These are phyloP conservation scores for Philopotamus ludificatus DNA, from an alignment of 1,140 invertebrate genomes.

Conservation along the genomic window DNA sequence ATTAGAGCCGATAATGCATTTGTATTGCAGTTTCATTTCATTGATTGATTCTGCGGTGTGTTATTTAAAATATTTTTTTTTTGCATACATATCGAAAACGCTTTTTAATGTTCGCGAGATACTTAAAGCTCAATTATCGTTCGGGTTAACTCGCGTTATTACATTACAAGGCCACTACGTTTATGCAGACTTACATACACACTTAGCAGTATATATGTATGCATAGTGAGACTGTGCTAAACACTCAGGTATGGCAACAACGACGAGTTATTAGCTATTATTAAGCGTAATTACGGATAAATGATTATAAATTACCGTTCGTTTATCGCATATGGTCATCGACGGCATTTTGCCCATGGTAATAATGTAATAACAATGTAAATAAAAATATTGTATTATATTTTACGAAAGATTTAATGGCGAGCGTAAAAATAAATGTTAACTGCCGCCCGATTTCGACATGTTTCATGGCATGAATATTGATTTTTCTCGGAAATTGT, in stretches of 20 bases:
- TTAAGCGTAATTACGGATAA: slow-evolving; percentile 39
- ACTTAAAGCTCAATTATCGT: slow-evolving; percentile 12
- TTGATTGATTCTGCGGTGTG: no score
- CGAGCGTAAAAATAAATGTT: no score
- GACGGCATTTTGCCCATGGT: slow-evolving; percentile 11
- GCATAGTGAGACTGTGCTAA: neutral
- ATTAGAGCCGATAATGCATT: no score
- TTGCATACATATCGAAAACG: no score
- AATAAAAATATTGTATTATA: neutral
- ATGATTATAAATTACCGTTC: slow-evolving; percentile 38
- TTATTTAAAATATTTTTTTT: no score
- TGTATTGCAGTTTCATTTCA: no score
- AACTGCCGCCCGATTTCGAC: no score
- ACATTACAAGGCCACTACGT: neutral
- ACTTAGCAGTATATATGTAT: neutral
- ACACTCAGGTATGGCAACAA: neutral
- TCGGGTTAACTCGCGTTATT: slow-evolving; percentile 1
- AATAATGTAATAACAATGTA: slow-evolving; percentile 12
- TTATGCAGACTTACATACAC: neutral
- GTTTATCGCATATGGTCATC: slow-evolving; percentile 34
- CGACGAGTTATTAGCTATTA: slow-evolving; percentile 30
- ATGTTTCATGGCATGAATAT: no score
- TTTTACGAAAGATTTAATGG: slow-evolving; percentile 9
- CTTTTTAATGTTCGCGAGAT: neutral
- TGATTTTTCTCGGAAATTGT: no score